phyloP scores from a whole-genome alignment of 2,888 invertebrate species.

The Lordiphosa andalusiaca region DNA sequence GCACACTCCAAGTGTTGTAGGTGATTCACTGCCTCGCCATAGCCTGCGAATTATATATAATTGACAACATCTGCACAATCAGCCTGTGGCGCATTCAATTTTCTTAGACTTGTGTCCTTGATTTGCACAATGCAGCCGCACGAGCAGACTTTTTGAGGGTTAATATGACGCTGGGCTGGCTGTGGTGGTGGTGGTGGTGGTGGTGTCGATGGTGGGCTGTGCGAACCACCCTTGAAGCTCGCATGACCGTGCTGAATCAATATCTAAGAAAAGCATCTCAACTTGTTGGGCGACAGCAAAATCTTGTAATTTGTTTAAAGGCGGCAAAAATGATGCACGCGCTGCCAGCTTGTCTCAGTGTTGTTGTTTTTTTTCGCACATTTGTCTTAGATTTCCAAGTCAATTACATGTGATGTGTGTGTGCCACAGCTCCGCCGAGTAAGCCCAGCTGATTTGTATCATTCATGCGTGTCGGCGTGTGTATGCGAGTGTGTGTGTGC shows the following conservation, averaged over 20 bases:
- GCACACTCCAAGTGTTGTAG: no score
- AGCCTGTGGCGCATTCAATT: neutral
- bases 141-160: no score
- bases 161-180: no score
- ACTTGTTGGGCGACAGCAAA: slow-evolving; percentile 32
- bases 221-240: neutral
- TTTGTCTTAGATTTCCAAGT: slow-evolving; percentile 67
- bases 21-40: no score
- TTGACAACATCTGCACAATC: neutral
- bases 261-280: slow-evolving; percentile 20
- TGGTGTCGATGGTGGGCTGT: slow-evolving; percentile 2
- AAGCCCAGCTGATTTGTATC: slow-evolving; percentile 23
- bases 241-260: neutral
- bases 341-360: no score
- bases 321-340: slow-evolving; percentile 10
- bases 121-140: neutral
- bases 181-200: neutral
- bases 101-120: neutral
- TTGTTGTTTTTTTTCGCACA: slow-evolving; percentile 43
- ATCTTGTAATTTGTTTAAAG: slow-evolving; percentile 41
- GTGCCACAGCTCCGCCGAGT: slow-evolving; percentile 1
- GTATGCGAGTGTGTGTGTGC: neutral
- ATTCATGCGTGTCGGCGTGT: slow-evolving; percentile 6
- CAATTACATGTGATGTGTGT: slow-evolving; percentile 65
- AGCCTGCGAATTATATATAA: neutral